Evolutionary conservation across 2,797 vertebrate genomes (phyloP).

Genomic region (Falco cherrug): DNA sequence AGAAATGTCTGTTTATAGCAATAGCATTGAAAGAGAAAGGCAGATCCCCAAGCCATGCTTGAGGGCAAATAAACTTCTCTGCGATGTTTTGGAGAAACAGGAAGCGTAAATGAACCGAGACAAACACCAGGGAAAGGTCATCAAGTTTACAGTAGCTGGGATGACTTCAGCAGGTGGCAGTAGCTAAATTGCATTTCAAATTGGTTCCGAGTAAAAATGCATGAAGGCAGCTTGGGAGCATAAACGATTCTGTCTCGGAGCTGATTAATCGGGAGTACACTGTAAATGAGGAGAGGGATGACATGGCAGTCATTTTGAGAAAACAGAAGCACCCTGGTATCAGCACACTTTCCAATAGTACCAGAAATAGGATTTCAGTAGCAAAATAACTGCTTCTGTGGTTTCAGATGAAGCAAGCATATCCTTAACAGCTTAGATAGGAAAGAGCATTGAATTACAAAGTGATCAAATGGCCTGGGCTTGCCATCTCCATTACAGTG

Average conservation of each 20-base stretch:
- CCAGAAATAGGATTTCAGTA: background rate
- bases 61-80: background rate
- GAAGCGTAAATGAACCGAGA: background rate
- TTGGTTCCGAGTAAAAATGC: background rate
- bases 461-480: background rate
- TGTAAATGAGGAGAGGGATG: background rate
- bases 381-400: background rate
- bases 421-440: background rate
- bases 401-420: background rate
- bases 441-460: background rate
- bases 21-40: background rate
- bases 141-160: background rate
- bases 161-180: background rate
- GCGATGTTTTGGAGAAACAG: background rate
- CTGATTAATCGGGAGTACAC: background rate
- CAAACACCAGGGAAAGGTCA: background rate
- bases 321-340: background rate
- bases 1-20: background rate
- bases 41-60: background rate
- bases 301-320: background rate
- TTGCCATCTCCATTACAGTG: background rate
- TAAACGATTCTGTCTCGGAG: background rate
- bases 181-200: background rate
- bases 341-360: background rate
- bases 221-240: background rate